These are phyloP conservation scores for Bubo scandiacus DNA, from an alignment of 2,113 vertebrate species.

Conservation along the genomic window DNA sequence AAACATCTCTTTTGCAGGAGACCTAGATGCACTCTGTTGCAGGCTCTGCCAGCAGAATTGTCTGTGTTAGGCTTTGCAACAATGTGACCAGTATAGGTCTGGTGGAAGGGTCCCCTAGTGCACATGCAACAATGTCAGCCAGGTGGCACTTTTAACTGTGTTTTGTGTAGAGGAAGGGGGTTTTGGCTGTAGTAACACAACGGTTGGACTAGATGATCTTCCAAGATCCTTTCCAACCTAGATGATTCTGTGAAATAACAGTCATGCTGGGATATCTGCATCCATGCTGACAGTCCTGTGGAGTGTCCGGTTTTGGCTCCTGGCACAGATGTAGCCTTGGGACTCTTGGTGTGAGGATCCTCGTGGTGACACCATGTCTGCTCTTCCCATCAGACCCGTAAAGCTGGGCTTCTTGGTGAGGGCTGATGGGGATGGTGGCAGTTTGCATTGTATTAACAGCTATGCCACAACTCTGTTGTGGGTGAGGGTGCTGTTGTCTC, in stretches of 20 bases:
- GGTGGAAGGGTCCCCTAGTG: background rate
- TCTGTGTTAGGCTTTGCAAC: background rate
- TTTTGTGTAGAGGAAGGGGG: background rate
- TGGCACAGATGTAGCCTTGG: background rate
- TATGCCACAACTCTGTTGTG: fast-evolving
- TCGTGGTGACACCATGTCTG: fast-evolving
- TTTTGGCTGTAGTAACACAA: background rate
- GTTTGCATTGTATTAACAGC: background rate
- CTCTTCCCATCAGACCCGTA: background rate
- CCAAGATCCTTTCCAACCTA: too few relatives aligned
- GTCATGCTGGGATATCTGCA: background rate
- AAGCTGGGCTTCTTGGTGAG: background rate
- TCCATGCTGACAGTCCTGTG: background rate
- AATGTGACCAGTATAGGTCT: background rate
- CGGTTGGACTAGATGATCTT: too few relatives aligned
- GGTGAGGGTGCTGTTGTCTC: background rate
- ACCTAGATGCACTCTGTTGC: background rate
- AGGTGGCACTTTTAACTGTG: background rate
- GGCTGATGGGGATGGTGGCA: background rate
- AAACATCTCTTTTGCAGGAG: background rate
- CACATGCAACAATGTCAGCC: fast-evolving
- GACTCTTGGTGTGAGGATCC: fast-evolving
- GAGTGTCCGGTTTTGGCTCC: background rate
- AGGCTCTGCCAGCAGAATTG: background rate
- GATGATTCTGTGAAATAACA: background rate